phyloP scores from a whole-genome alignment of 1,140 invertebrate species.

The Tetranychus urticae region DNA sequence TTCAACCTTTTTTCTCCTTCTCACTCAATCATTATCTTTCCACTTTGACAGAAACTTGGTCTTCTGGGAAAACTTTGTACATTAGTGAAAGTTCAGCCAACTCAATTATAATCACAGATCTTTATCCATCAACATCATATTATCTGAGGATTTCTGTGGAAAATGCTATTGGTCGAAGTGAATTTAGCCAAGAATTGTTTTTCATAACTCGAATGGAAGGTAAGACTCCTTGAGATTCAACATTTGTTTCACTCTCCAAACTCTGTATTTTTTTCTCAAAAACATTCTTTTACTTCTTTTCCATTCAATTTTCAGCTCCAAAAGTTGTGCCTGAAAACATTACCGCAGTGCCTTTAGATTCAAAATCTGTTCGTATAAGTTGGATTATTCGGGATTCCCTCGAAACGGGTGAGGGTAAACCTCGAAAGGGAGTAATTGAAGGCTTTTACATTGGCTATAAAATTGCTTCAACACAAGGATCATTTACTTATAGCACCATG shows the following conservation, averaged over 20 bases:
- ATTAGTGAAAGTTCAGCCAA: not conserved
- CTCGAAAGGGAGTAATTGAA: slow-evolving; percentile 7
- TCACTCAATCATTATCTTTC: not conserved
- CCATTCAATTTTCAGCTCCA: slow-evolving; percentile 7
- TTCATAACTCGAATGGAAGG: slow-evolving; percentile 82
- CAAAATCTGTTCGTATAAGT: slow-evolving; percentile 11
- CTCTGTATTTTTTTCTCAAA: not conserved
- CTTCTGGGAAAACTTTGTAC: not conserved
- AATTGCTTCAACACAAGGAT: slow-evolving; percentile 18
- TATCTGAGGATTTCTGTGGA: slow-evolving; percentile 74
- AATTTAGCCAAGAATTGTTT: slow-evolving; percentile 67
- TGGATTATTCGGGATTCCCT: slow-evolving; percentile 8
- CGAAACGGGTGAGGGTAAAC: too few relatives aligned
- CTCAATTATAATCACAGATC: slow-evolving; percentile 12
- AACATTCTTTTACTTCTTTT: not conserved
- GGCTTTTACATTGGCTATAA: slow-evolving; percentile 38
- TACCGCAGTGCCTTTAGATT: slow-evolving; percentile 9
- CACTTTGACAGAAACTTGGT: not conserved
- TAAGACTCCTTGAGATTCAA: slow-evolving; percentile 11
- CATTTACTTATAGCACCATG: slow-evolving; percentile 5
- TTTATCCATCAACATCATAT: slow-evolving; percentile 72
- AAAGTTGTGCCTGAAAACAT: slow-evolving; percentile 13
- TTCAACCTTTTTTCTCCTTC: not conserved
- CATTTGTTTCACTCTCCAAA: not conserved
- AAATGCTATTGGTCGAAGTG: slow-evolving; percentile 73